Conservation (phyloP, 2,888 invertebrate genomes). For the Abscondita cerata region DNA sequence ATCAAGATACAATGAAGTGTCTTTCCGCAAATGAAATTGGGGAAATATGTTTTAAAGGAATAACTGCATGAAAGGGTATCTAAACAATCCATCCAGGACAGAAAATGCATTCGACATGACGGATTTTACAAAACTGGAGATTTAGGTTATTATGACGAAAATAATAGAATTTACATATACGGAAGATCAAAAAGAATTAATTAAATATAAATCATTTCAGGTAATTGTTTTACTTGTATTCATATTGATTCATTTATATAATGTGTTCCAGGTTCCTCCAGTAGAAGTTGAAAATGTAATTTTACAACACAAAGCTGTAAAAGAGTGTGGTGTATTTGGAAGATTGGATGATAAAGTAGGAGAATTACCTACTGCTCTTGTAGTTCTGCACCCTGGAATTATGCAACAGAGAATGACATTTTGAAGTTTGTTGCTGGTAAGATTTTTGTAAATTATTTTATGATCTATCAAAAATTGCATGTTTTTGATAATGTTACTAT, state of each 20-base stretch:
- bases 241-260: too few relatives aligned
- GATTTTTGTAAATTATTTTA: too few relatives aligned
- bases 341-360: constrained; percentile 76
- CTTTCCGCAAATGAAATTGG: constrained; percentile 71
- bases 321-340: constrained; percentile 85
- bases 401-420: constrained; percentile 59
- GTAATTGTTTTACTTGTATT: constrained; percentile 54
- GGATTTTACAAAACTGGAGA: constrained; percentile 83
- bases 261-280: constrained; percentile 76
- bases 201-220: constrained; percentile 86
- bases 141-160: constrained; percentile 77
- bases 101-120: constrained; percentile 68
- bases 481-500: too few relatives aligned
- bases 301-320: constrained; percentile 72
- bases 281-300: constrained; percentile 86
- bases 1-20: constrained; percentile 65
- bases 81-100: constrained; percentile 70
- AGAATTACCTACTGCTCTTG: constrained; percentile 79
- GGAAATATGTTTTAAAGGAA: constrained; percentile 82
- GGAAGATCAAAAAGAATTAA: constrained; percentile 86
- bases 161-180: constrained; percentile 78
- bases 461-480: too few relatives aligned
- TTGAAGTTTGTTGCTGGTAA: constrained; percentile 56
- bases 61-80: constrained; percentile 72
- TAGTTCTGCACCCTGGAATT: constrained; percentile 68